phyloP scores from a whole-genome alignment of 2,113 vertebrate species.

The Notarius quadriscutis region DNA sequence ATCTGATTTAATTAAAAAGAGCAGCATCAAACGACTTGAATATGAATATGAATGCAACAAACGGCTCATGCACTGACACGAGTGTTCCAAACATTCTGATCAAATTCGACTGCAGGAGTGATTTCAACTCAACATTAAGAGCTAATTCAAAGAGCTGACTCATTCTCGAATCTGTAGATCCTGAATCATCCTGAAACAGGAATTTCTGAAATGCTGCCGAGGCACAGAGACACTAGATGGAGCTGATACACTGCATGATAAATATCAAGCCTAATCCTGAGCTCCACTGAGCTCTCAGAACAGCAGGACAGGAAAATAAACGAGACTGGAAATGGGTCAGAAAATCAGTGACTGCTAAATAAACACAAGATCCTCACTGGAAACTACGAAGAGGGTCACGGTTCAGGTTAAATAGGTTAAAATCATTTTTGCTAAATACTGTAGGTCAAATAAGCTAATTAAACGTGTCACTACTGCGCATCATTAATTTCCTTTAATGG shows the following conservation, averaged over 20 bases:
- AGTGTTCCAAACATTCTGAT: too few species aligned
- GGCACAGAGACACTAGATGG: slow-evolving; percentile 43
- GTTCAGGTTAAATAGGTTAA: background rate
- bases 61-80: background rate
- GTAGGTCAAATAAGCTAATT: background rate
- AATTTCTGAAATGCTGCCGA: background rate
- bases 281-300: background rate
- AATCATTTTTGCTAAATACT: too few species aligned
- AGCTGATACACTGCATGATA: slow-evolving; percentile 5
- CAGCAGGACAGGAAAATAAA: background rate
- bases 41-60: background rate
- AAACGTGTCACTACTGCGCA: background rate
- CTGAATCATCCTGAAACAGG: background rate
- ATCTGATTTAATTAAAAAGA: background rate
- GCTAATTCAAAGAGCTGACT: background rate
- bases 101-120: too few species aligned
- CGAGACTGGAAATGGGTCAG: background rate
- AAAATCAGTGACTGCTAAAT: too few species aligned
- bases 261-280: background rate
- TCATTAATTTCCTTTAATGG: background rate
- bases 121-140: background rate
- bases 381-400: background rate
- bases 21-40: background rate
- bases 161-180: background rate
- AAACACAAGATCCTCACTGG: background rate